A percentile compares a stretch with the other conserved stretches of the same genome.
phyloP scores from a whole-genome alignment of 1,140 invertebrate species.

The Brachionus calyciflorus region DNA sequence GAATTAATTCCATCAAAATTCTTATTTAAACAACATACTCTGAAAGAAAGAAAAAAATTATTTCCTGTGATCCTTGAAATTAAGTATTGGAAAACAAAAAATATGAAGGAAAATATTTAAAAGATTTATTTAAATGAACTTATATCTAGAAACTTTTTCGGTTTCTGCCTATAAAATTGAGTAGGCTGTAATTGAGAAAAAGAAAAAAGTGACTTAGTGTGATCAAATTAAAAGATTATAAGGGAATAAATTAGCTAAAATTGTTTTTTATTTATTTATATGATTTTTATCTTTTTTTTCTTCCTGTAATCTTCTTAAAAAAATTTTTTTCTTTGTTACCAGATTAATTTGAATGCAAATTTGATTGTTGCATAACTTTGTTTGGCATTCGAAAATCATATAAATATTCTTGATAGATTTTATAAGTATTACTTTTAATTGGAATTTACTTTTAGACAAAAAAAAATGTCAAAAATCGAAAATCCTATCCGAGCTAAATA shows the following conservation, averaged over 20 bases:
- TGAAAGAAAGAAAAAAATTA: no score
- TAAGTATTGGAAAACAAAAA: no score
- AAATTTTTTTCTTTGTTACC: not conserved
- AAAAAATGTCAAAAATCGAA: slow-evolving; percentile 3
- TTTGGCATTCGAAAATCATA: slow-evolving; percentile 10
- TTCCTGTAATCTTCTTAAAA: slow-evolving; percentile 30
- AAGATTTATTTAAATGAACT: no score
- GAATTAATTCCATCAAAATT: not conserved
- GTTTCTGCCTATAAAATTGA: not conserved
- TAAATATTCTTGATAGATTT: no score
- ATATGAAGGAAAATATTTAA: no score
- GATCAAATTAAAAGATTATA: slow-evolving; percentile 44
- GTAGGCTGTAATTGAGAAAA: no score
- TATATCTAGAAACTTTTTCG: no score
- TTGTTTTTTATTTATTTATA: slow-evolving; percentile 1
- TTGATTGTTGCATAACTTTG: slow-evolving; percentile 29
- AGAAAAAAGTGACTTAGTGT: no score
- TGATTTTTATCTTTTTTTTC: slow-evolving; percentile 37
- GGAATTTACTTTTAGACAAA: no score
- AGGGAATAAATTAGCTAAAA: slow-evolving; percentile 37
- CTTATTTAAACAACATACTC: no score
- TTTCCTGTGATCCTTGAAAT: no score
- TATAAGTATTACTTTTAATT: no score
- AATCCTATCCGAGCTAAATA: slow-evolving; percentile 30
- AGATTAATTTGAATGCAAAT: slow-evolving; percentile 36